Base-by-base conservation (phyloP, 2,888 invertebrate genomes). In the Lymantria dispar region DNA sequence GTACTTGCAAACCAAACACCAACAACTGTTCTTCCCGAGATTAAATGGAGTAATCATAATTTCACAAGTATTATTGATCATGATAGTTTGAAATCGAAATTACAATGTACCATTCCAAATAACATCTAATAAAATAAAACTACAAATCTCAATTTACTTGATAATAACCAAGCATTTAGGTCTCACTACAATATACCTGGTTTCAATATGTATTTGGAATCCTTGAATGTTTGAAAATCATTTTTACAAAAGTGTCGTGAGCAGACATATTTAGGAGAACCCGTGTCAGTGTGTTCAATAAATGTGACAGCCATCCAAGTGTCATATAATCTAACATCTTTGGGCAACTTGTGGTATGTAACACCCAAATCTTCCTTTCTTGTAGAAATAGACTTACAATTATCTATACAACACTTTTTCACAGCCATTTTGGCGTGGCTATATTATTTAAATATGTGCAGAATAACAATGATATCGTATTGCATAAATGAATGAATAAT, bases 311-410 rank as follows among this genome's bases (percentile, higher is more conserved):
- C 83, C 48, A 94, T 86, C 96, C 96, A 96, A 76, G 90, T 92
- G 45, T 92, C 88, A 49, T 93, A 87, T 51, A 94, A 87, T 51
- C 86, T 86, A 22, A 84, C 74, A 74, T 95, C 94, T 76, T 94
- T 93, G 1, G 96, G 96, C 70, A 95, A 94, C 68, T 95, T 95
- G 78, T 96, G 96, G 73, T 95, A 95, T 37, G 95, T 95, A 36
- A 96, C 94, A 56, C 95, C 95, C 61, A 92, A 85, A 74, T 95
- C 93, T 78, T 94, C 93, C 52, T 86, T 80, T 74, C 94, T 90
- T 54, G 88, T 87, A 36, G 94, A 93, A 75, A 93, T 92, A 46
- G 94, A 94, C 60, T 89, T 85, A 86, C 95, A 95, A 69, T 91
- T 92, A 65, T 89, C 87, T 67, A 94, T 90, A 75, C 92, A 93